Evolutionary conservation across 2,113 vertebrate genomes (phyloP).

Genomic region (Corapipo altera): DNA sequence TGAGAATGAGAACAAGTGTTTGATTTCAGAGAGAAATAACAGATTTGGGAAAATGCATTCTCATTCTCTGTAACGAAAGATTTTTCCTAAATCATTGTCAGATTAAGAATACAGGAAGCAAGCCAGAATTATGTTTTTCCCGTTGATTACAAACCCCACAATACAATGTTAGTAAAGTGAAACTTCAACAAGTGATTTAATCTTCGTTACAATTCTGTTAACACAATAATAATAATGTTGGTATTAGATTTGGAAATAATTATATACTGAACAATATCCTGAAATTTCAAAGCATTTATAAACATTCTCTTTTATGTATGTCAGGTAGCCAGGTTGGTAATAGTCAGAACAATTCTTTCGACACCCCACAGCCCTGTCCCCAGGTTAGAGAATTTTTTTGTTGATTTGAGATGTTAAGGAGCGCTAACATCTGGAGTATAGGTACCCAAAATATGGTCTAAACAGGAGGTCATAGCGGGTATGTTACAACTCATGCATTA

Average conservation of each 20-base stretch:
- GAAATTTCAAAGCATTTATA: background rate
- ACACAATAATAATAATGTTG: background rate
- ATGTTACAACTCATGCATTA: background rate
- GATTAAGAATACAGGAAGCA: background rate
- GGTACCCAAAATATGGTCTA: background rate
- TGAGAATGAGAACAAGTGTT: background rate
- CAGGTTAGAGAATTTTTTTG: background rate
- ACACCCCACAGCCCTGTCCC: background rate
- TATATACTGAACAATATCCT: background rate
- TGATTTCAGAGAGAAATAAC: conserved; percentile 20
- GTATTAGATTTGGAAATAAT: background rate
- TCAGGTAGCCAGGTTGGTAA: background rate
- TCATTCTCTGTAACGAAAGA: background rate
- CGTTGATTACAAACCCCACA: background rate
- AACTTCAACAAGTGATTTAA: background rate
- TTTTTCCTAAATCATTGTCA: background rate
- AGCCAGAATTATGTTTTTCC: background rate
- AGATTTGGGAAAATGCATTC: conserved; percentile 13
- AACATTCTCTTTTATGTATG: background rate
- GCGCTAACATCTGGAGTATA: background rate
- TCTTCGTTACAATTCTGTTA: background rate
- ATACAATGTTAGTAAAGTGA: background rate
- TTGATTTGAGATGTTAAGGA: background rate
- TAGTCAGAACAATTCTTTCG: background rate
- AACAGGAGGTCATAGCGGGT: background rate